Percentiles rank a stretch among this genome's conserved stretches.
phyloP scores from a whole-genome alignment of 2,797 vertebrate species.

The Clarias platycephalus region DNA sequence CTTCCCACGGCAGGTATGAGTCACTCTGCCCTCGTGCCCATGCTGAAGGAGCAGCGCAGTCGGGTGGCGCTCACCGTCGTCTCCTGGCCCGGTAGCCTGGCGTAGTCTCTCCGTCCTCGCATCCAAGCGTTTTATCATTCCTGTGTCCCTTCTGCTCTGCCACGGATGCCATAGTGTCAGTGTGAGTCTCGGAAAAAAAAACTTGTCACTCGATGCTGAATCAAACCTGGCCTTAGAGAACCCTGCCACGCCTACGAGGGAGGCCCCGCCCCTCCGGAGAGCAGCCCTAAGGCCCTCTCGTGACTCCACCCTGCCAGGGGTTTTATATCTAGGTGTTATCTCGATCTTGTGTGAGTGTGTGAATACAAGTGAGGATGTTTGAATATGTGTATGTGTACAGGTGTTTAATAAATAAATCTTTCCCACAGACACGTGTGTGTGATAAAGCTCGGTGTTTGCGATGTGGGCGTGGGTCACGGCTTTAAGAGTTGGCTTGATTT shows the following conservation, averaged over 20 bases:
- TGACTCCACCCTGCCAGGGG: constrained; percentile 69
- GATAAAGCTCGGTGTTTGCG: constrained; percentile 24
- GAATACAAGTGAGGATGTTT: constrained; percentile 67
- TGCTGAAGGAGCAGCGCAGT: constrained; percentile 97
- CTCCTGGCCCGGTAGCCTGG: constrained; percentile 97
- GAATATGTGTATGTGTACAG: constrained; percentile 70
- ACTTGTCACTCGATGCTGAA: constrained; percentile 56
- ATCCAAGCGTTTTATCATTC: constrained; percentile 47
- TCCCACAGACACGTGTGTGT: constrained; percentile 59
- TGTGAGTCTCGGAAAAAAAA: constrained; percentile 38
- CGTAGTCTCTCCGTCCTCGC: constrained; percentile 72
- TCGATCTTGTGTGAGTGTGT: constrained; percentile 55
- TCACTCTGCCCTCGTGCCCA: constrained; percentile 94
- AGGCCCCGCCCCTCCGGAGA: constrained; percentile 61
- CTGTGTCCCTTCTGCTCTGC: constrained; percentile 38
- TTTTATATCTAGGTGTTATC: constrained; percentile 73
- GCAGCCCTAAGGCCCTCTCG: constrained; percentile 68
- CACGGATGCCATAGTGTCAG: constrained; percentile 54
- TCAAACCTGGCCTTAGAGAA: constrained; percentile 72
- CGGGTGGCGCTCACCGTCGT: constrained; percentile 94
- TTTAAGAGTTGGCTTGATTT: not conserved
- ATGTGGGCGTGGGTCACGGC: not conserved
- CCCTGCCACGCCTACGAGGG: constrained; percentile 70
- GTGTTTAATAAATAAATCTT: constrained; percentile 70
- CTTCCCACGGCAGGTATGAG: constrained; percentile 96